Evolutionary conservation across 2,888 invertebrate species (phyloP), one percentile per base, ranked within the genome.

Genomic region (Tanypteryx hageni): DNA sequence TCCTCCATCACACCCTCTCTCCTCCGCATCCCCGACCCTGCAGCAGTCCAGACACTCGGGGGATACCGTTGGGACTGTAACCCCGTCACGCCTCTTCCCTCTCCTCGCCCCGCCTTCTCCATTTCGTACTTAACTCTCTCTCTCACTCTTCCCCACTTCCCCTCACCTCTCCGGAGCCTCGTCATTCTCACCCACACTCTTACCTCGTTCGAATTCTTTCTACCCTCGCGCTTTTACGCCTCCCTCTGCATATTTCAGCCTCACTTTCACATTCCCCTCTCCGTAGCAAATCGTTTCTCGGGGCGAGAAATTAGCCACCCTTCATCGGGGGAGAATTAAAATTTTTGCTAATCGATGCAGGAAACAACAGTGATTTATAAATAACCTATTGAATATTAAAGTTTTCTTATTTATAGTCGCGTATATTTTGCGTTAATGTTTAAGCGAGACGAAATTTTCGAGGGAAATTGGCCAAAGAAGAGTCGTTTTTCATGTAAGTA

Each of bases 51-150:
- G 76, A 76, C 44, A 44, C 76, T 76, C 8, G 11, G 22, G 27
- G 27, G 76, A 27, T 76, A 76, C 76, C 76, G 76, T 76, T 76
- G 76, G 27, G 76, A 76, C 76, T 18, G 68, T 68, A 68, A 68
- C 68, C 76, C 13, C 76, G 76, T 68, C 68, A 44, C 5, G 5
- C 44, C 44, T 68, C 68, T 10, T 22, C 22, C 27, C 27, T 76
- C 76, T 76, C 68, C 18, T n/a, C n/a, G n/a, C n/a, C n/a, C n/a
- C n/a, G n/a, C n/a, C n/a, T n/a, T n/a, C n/a, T 9, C 8, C 68
- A 68, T n/a, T 22, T 18, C 68, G 18, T 22, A 18, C 22, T 18
- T n/a, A 64, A 5, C 16, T n/a, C 64, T 64, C 18, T 68, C 11
- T 68, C 68, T 68, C 68, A 18, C 68, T 13, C n/a, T n/a, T 18